These are phyloP conservation scores for Ametastegia equiseti DNA, from an alignment of 2,888 invertebrate species.

Conservation along the genomic window DNA sequence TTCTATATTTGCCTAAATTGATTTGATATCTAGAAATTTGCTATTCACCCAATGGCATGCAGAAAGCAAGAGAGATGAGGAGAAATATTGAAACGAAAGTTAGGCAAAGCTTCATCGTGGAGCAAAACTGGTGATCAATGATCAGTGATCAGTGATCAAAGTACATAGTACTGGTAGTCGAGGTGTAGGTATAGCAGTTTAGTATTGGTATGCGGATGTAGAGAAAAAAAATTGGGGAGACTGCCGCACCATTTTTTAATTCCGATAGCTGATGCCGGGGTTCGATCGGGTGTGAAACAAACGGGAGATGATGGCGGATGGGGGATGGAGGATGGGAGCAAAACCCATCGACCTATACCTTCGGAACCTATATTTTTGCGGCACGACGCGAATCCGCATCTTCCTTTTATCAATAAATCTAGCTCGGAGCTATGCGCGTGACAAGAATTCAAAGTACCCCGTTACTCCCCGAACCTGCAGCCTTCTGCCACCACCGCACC, in stretches of 20 bases:
- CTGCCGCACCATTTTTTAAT: background rate
- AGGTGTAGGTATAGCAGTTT: background rate
- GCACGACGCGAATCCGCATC: slow-evolving; percentile 34
- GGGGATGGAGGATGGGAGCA: no score
- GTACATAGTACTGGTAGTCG: background rate
- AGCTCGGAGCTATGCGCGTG: slow-evolving; percentile 39
- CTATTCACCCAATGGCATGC: no score
- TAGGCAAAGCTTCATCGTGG: background rate
- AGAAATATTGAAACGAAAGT: background rate
- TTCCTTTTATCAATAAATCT: slow-evolving; percentile 46
- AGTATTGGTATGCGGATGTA: background rate
- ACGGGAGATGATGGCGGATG: no score
- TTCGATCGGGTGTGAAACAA: slow-evolving; percentile 36
- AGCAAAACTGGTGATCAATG: background rate
- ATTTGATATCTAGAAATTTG: no score
- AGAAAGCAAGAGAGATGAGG: background rate
- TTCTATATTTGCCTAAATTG: background rate
- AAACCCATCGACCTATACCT: background rate
- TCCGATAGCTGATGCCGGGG: background rate
- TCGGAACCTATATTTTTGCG: slow-evolving; percentile 3
- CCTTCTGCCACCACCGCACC: background rate
- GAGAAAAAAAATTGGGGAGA: background rate
- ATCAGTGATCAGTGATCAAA: slow-evolving; percentile 28
- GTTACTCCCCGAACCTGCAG: background rate
- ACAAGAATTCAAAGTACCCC: slow-evolving; percentile 34